Percentiles rank a stretch among this genome's conserved stretches.
These are phyloP conservation scores for Notothenia coriiceps DNA, from an alignment of 2,113 vertebrate genomes.

Conservation along the genomic window DNA sequence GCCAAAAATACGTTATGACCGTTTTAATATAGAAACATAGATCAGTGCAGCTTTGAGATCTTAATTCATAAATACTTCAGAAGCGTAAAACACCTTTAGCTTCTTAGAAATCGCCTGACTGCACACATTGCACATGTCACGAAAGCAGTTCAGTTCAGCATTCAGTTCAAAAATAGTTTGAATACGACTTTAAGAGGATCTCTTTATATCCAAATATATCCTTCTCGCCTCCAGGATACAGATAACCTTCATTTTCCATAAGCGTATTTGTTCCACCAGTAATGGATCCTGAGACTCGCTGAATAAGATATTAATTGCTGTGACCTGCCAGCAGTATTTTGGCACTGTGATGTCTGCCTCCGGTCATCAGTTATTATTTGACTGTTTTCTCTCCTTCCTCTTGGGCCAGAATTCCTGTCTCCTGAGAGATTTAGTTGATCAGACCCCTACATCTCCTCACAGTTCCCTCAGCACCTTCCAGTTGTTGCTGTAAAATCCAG, in stretches of 20 bases:
- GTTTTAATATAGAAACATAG: neutral
- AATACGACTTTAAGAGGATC: neutral
- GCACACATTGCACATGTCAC: neutral
- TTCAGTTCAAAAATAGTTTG: neutral
- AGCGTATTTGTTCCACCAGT: conserved; percentile 43
- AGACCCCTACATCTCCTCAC: conserved; percentile 5
- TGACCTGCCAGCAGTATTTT: conserved; percentile 34
- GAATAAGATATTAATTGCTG: conserved; percentile 46
- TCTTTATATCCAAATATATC: conserved; percentile 7
- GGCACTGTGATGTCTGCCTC: conserved; percentile 33
- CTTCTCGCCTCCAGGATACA: conserved; percentile 17
- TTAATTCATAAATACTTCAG: neutral
- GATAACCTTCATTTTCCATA: conserved; percentile 44
- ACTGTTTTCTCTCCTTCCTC: conserved; percentile 31
- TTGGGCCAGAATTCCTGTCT: conserved; percentile 21
- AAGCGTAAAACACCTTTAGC: neutral
- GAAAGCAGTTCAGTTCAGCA: neutral
- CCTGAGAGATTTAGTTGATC: conserved; percentile 14
- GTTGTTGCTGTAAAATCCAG: conserved; percentile 26
- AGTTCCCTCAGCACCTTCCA: conserved; percentile 43
- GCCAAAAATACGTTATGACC: neutral
- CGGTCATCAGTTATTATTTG: conserved; percentile 29
- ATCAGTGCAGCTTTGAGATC: neutral
- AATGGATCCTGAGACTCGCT: conserved; percentile 34
- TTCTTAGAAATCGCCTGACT: neutral